Evolutionary conservation across 1,140 invertebrate genomes (phyloP), one percentile per base, ranked within the genome.

Genomic region (Camponotus vicinus): DNA sequence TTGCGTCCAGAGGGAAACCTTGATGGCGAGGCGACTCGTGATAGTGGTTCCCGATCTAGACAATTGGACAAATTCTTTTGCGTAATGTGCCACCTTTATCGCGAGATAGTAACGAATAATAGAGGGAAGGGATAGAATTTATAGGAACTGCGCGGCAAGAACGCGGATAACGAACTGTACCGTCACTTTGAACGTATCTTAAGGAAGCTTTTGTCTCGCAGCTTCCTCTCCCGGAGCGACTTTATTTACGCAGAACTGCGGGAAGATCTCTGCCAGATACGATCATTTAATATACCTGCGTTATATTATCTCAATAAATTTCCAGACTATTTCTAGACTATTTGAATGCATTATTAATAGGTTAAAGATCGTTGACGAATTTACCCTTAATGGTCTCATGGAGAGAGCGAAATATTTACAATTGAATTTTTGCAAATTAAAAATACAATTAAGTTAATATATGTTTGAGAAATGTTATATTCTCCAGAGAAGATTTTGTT

Each of bases 1-100:
- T 49, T 21, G 61, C 55, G 80, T 85, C 79, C 42, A 85, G 71
- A 84, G 40, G 13, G 55, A 40, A 61, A n/a, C n/a, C 55, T 13
- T 32, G 85, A 67, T 76, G 42, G 15, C 78, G 71, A 69, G 82
- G 49, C 55, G 63, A 75, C 52, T 85, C 42, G 59, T 34, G 59
- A 76, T 66, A 82, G 18, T 55, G 67, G 66, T 75, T 76, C 66
- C 27, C 78, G 83, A 85, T 85, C 73, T 73, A 57, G 59, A 76
- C 83, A 78, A 85, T 85, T 77, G 83, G 71, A 76, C 61, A 45
- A 83, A 83, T 64, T 79, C 55, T 63, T 79, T 85, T 78, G 75
- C 69, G 79, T 83, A 79, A 77, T 66, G 45, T 32, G 83, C 71
- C 32, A 73, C 64, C 75, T 76, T 85, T 77, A 61, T 67, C 83